Evolutionary conservation across 1,140 invertebrate genomes (phyloP).

Genomic region (Meloidogyne hapla): DNA sequence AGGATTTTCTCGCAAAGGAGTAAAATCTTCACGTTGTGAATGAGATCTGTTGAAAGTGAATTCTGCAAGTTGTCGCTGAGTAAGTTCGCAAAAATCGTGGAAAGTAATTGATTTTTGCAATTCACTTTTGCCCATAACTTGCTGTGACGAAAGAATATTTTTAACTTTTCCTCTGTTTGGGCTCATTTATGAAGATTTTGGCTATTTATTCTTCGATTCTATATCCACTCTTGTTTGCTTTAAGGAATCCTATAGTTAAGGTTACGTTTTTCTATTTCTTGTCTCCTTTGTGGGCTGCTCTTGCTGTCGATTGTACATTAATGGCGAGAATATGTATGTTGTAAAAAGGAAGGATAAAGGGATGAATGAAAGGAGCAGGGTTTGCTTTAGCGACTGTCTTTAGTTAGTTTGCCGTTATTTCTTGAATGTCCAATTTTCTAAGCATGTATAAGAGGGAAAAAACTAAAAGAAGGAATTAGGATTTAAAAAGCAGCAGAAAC

Average conservation of each 20-base stretch:
- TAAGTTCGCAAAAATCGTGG: slow-evolving; percentile 55
- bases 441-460: background rate
- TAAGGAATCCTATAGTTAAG: background rate
- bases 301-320: slow-evolving; percentile 1
- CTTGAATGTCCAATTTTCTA: background rate
- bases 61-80: slow-evolving; percentile 35
- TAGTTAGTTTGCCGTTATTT: background rate
- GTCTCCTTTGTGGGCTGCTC: background rate
- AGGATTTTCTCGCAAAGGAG: background rate
- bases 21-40: background rate
- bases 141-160: background rate
- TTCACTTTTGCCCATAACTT: slow-evolving; percentile 10
- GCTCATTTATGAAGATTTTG: slow-evolving; percentile 2
- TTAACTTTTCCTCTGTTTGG: background rate
- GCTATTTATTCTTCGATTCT: background rate
- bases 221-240: background rate
- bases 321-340: background rate
- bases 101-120: slow-evolving; percentile 58
- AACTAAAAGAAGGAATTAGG: background rate
- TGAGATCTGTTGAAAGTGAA: slow-evolving; percentile 13
- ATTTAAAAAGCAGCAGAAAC: background rate
- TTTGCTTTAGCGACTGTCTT: background rate
- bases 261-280: background rate
- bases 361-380: background rate
- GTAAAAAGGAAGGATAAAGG: background rate